A percentile compares a stretch with the other conserved stretches of the same genome.
Evolutionary conservation across 2,888 invertebrate species (phyloP).

Genomic region (Ptychoptera albimana): DNA sequence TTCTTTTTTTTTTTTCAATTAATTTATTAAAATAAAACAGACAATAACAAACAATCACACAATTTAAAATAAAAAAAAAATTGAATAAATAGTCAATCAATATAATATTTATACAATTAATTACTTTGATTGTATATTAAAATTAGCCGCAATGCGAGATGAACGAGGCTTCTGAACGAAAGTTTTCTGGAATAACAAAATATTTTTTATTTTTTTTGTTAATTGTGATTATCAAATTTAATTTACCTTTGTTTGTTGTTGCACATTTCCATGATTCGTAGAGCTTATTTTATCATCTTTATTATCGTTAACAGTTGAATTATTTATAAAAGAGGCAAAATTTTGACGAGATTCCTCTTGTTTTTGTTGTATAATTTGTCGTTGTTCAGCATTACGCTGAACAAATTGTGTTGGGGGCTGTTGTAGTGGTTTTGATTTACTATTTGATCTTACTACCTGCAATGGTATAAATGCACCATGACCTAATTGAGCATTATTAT

Average conservation of each 20-base stretch:
- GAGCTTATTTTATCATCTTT: too few species aligned
- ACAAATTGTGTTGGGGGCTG: neutral
- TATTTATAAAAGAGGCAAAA: neutral
- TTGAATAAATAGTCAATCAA: too few species aligned
- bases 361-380: neutral
- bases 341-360: neutral
- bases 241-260: neutral
- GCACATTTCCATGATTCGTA: neutral
- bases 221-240: neutral
- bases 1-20: too few species aligned
- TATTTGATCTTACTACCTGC: conserved; percentile 34
- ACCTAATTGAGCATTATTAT: conserved; percentile 13
- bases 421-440: conserved; percentile 1
- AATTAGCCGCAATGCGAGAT: neutral
- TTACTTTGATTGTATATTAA: too few species aligned
- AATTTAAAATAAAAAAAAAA: too few species aligned
- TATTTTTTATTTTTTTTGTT: neutral
- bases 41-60: too few species aligned
- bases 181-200: neutral
- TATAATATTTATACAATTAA: too few species aligned
- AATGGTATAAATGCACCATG: conserved; percentile 36
- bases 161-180: neutral
- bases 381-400: neutral
- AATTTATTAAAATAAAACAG: too few species aligned
- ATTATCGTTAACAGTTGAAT: too few species aligned